Evolutionary conservation across 2,113 vertebrate species (phyloP).

Genomic region (Labeo rohita): DNA sequence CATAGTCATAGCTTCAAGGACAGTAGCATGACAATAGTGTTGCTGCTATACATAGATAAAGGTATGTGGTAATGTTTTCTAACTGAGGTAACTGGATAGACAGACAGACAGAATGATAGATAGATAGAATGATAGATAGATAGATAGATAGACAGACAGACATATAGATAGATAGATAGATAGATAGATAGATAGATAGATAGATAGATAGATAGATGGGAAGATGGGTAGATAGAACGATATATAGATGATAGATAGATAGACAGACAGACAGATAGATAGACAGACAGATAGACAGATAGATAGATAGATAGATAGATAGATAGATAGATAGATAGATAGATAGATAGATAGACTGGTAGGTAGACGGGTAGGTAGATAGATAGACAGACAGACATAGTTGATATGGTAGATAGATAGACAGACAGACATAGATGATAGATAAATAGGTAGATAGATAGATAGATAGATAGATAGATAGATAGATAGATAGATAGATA

Average conservation of each 20-base stretch:
- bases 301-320: too few species aligned
- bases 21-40: not conserved
- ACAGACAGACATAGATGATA: not conserved
- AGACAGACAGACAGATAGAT: too few species aligned
- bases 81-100: too few species aligned
- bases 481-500: not conserved
- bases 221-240: too few species aligned
- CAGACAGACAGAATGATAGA: too few species aligned
- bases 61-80: not conserved
- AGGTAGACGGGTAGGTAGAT: not conserved
- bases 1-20: not conserved
- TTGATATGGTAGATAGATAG: too few species aligned
- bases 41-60: not conserved
- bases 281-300: too few species aligned
- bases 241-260: too few species aligned
- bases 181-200: too few species aligned
- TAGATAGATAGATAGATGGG: too few species aligned
- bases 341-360: not conserved
- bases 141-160: not conserved
- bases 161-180: not conserved
- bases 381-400: not conserved
- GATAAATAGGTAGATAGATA: not conserved
- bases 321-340: too few species aligned
- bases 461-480: not conserved
- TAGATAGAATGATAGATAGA: not conserved